These are phyloP conservation scores for Phainopepla nitens DNA, from an alignment of 2,113 vertebrate species.

Conservation along the genomic window DNA sequence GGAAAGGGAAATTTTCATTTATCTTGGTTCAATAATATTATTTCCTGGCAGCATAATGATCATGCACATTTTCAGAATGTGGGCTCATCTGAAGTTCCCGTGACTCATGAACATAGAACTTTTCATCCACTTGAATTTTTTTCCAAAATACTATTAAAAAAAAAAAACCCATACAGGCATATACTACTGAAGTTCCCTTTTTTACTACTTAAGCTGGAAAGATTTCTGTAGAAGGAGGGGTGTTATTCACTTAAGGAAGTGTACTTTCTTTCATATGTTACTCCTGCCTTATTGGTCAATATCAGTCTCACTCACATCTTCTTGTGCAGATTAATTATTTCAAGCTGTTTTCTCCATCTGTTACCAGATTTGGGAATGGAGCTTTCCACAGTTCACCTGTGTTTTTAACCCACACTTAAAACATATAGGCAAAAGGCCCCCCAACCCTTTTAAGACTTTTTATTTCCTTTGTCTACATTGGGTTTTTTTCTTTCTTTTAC, in stretches of 20 bases:
- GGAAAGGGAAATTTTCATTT: not conserved
- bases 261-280: not conserved
- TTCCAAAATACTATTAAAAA: not conserved
- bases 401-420: not conserved
- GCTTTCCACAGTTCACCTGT: not conserved
- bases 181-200: not conserved
- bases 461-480: not conserved
- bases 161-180: not conserved
- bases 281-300: not conserved
- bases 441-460: not conserved
- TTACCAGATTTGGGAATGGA: not conserved
- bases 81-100: not conserved
- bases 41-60: not conserved
- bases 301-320: not conserved
- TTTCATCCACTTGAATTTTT: not conserved
- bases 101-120: not conserved
- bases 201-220: not conserved
- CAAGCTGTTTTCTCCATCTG: not conserved
- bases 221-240: not conserved
- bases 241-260: not conserved
- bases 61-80: not conserved
- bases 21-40: not conserved
- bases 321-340: not conserved
- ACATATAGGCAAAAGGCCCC: rapidly evolving
- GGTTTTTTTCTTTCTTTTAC: not conserved